Conservation (phyloP, 2,888 invertebrate species). For the Vesta saturnalis region DNA sequence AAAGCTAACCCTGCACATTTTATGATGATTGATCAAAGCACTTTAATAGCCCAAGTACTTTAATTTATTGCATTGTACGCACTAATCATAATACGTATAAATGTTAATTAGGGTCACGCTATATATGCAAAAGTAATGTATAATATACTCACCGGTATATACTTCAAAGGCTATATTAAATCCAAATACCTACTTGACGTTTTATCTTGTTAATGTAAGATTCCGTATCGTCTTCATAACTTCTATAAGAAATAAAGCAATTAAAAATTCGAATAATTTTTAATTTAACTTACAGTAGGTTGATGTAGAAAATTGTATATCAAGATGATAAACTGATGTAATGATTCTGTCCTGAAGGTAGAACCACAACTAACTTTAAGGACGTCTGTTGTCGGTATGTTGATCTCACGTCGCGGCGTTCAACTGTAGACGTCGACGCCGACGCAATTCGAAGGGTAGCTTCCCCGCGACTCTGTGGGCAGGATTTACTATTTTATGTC, state of each 20-base stretch:
- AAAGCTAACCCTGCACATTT: constrained; percentile 29
- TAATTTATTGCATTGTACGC: constrained; percentile 19
- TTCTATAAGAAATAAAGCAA: not conserved
- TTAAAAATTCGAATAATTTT: no score
- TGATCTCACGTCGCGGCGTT: constrained; percentile 58
- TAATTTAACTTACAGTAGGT: not conserved
- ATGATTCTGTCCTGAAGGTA: constrained; percentile 15
- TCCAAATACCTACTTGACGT: no score
- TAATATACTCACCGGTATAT: not conserved
- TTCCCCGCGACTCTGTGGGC: constrained; percentile 61
- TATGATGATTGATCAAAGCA: constrained; percentile 33
- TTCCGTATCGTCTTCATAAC: no score
- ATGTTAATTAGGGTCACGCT: not conserved
- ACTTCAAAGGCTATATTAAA: no score
- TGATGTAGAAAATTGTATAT: not conserved
- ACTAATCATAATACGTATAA: constrained; percentile 14
- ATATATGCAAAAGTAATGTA: no score
- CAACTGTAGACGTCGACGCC: constrained; percentile 57
- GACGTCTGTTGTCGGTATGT: constrained; percentile 56
- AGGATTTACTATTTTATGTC: constrained; percentile 62
- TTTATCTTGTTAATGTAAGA: no score
- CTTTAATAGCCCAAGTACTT: constrained; percentile 21
- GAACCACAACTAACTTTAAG: constrained; percentile 50
- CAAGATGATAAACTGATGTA: not conserved
- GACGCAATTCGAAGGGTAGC: constrained; percentile 61